Conservation (phyloP, 2,888 invertebrate species). For the Drosophila neutralis region DNA sequence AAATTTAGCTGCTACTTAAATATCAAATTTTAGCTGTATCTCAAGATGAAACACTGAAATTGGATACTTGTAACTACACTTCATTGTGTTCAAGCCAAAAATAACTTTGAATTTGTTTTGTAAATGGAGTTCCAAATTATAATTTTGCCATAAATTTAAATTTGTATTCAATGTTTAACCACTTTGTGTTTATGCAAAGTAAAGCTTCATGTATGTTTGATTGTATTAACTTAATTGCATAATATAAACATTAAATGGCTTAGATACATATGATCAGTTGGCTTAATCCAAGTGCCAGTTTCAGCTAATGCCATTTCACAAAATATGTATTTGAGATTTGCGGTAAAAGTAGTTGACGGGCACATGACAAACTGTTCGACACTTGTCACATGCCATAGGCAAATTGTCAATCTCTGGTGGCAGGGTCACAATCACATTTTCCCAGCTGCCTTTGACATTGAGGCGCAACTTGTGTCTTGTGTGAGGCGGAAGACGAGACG, state of each 20-base stretch:
- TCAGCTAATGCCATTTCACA: conserved; percentile 8
- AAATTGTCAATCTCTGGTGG: conserved; percentile 49
- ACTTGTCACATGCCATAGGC: conserved; percentile 35
- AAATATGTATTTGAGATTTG: conserved; percentile 7
- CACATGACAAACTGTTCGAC: conserved; percentile 43
- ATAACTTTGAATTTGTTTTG: not conserved
- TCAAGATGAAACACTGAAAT: not conserved
- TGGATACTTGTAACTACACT: not conserved
- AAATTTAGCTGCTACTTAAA: not conserved
- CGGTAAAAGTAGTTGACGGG: conserved; percentile 18
- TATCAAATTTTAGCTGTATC: not conserved
- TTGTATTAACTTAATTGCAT: not conserved
- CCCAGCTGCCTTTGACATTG: conserved; percentile 61
- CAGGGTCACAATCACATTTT: conserved; percentile 44
- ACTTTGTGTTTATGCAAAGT: not conserved
- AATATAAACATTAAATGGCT: not conserved
- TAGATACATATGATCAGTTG: not conserved
- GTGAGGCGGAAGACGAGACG: not conserved
- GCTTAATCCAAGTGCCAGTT: conserved; percentile 6
- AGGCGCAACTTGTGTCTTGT: conserved; percentile 42
- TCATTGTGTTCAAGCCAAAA: not conserved
- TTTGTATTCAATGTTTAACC: not conserved
- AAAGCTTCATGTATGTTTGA: not conserved
- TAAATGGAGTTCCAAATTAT: not conserved
- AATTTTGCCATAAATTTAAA: not conserved